These are phyloP conservation scores for Solenopsis fugax DNA, from an alignment of 1,140 invertebrate genomes.

Conservation along the genomic window DNA sequence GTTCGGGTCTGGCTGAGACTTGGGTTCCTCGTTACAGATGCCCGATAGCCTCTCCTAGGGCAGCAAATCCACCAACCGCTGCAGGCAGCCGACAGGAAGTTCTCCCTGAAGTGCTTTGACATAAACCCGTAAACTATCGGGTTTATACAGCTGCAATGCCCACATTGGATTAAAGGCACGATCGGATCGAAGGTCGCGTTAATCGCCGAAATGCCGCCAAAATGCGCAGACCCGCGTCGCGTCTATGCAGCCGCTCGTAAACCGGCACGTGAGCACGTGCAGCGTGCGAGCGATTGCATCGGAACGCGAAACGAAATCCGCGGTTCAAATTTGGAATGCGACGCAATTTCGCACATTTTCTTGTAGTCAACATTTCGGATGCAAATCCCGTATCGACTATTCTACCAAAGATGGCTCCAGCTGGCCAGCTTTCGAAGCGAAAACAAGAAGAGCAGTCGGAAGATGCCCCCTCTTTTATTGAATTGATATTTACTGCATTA, in stretches of 20 bases:
- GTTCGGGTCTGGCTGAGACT: constrained; percentile 84
- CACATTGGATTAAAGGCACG: constrained; percentile 20
- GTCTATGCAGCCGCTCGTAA: background rate
- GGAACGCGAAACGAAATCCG: constrained; percentile 17
- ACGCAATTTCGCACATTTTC: background rate
- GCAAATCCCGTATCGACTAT: constrained; percentile 13
- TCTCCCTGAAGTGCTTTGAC: constrained; percentile 92
- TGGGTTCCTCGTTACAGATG: constrained; percentile 81
- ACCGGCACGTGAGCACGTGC: background rate
- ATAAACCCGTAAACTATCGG: constrained; percentile 94
- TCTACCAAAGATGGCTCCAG: background rate
- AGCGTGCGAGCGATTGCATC: background rate
- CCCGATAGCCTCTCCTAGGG: constrained; percentile 73
- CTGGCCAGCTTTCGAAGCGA: background rate
- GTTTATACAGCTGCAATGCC: constrained; percentile 90
- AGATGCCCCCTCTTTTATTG: background rate
- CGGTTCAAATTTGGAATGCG: constrained; percentile 26
- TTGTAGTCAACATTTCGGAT: constrained; percentile 5
- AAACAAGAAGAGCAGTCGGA: background rate
- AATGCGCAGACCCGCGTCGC: constrained; percentile 2
- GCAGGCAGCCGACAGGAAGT: constrained; percentile 86
- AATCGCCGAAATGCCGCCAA: background rate
- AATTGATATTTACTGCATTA: background rate
- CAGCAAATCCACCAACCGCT: constrained; percentile 83
- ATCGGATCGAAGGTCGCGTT: constrained; percentile 1